Conservation (phyloP, 1,140 invertebrate species). For the Asobara japonica region DNA sequence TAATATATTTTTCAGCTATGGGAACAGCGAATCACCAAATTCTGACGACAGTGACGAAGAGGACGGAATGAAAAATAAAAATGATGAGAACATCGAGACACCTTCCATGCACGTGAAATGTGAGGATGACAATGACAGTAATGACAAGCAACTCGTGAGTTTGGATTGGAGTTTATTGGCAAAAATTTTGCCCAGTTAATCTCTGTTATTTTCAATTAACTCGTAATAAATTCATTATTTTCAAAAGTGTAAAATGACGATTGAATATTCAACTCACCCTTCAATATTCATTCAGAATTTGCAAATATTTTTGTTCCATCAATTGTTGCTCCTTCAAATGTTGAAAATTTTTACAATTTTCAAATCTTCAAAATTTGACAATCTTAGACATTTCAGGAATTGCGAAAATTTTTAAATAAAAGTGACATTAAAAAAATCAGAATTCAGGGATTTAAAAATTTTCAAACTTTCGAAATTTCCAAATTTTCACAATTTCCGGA, state of each 20-base stretch:
- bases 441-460: too few species aligned
- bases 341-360: too few species aligned
- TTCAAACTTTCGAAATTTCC: too few species aligned
- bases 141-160: slow-evolving; percentile 35
- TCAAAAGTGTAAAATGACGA: not conserved
- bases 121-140: slow-evolving; percentile 28
- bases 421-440: too few species aligned
- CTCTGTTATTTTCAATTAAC: not conserved
- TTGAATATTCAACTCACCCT: too few species aligned
- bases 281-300: too few species aligned
- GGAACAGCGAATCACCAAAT: slow-evolving; percentile 29
- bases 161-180: slow-evolving; percentile 56
- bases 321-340: too few species aligned
- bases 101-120: not conserved
- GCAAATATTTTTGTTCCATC: too few species aligned
- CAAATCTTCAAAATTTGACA: too few species aligned
- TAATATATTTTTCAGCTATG: slow-evolving; percentile 36
- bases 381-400: too few species aligned
- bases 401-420: too few species aligned
- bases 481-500: not conserved
- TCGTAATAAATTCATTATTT: not conserved
- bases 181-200: slow-evolving; percentile 28
- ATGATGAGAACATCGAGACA: slow-evolving; percentile 25
- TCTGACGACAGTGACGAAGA: slow-evolving; percentile 33
- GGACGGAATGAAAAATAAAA: not conserved